Evolutionary conservation across 2,888 invertebrate species (phyloP).

Genomic region (Dryomyza anilis): DNA sequence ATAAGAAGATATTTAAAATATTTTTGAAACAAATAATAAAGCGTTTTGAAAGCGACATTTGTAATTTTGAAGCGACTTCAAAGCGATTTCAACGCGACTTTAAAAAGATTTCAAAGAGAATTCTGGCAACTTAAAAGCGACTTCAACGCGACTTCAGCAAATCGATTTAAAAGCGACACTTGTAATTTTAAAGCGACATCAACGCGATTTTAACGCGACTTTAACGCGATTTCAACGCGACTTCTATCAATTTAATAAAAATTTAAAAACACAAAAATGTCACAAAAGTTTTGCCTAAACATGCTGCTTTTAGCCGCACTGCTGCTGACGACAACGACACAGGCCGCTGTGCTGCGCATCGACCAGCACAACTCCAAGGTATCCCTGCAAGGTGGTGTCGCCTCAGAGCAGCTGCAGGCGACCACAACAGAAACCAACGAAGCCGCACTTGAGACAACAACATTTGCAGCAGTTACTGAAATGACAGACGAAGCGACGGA

Average conservation of each 20-base stretch:
- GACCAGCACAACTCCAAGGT: not conserved
- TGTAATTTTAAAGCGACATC: not conserved
- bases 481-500: slow-evolving; percentile 15
- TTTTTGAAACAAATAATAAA: not conserved
- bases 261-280: not conserved
- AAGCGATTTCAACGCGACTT: too few relatives aligned
- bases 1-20: too few relatives aligned
- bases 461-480: slow-evolving; percentile 24
- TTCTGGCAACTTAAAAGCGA: too few relatives aligned
- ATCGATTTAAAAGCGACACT: not conserved
- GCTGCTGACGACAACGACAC: not conserved
- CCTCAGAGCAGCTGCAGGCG: not conserved
- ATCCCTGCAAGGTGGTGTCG: not conserved
- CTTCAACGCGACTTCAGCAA: too few relatives aligned
- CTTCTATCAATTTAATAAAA: too few relatives aligned
- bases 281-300: not conserved
- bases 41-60: not conserved
- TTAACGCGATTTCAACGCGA: too few relatives aligned
- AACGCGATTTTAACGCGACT: too few relatives aligned
- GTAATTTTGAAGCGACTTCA: too few relatives aligned
- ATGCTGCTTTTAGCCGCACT: not conserved
- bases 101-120: too few relatives aligned
- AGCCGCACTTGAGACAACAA: slow-evolving; percentile 26
- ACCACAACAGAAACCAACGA: not conserved
- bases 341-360: slow-evolving; percentile 30